Percentiles rank a stretch among this genome's conserved stretches.
phyloP scores from a whole-genome alignment of 2,113 vertebrate species.

The Pseudorhombus dupliciocellatus region DNA sequence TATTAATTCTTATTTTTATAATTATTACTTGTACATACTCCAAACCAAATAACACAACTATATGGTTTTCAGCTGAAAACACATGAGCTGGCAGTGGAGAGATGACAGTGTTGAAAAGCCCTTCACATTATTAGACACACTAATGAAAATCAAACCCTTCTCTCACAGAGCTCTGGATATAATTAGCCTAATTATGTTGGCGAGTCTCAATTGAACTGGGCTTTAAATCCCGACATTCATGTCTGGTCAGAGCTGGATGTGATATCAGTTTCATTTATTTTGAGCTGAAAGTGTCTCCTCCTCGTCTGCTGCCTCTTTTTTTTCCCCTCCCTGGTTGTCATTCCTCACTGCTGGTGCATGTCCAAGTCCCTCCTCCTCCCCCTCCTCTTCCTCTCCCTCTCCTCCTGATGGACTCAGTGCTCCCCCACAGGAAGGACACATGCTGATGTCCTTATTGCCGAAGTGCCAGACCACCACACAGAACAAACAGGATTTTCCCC shows the following conservation, averaged over 20 bases:
- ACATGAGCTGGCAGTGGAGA: not conserved
- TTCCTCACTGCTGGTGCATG: constrained; percentile 27
- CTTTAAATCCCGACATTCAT: constrained; percentile 36
- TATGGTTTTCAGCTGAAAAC: not conserved
- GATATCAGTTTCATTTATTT: constrained; percentile 40
- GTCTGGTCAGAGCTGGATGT: constrained; percentile 27
- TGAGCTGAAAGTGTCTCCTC: constrained; percentile 1
- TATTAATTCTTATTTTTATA: not conserved
- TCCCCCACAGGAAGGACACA: constrained; percentile 37
- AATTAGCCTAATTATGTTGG: constrained; percentile 54
- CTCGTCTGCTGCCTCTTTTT: constrained; percentile 4
- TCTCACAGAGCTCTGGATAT: constrained; percentile 29
- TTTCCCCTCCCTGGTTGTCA: not conserved
- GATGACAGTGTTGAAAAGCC: constrained; percentile 9
- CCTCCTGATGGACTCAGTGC: constrained; percentile 7
- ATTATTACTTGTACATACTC: not conserved
- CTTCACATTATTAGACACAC: constrained; percentile 6
- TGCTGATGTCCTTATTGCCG: constrained; percentile 22
- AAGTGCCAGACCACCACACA: constrained; percentile 47
- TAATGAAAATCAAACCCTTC: not conserved
- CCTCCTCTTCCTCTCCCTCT: constrained; percentile 16
- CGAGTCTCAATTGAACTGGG: constrained; percentile 19
- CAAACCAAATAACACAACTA: not conserved
- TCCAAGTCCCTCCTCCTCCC: constrained; percentile 38
- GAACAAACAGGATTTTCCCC: constrained; percentile 56